A percentile compares a stretch with the other conserved stretches of the same genome.
Evolutionary conservation across 2,888 invertebrate genomes (phyloP).

Genomic region (Oeneis ivallda): DNA sequence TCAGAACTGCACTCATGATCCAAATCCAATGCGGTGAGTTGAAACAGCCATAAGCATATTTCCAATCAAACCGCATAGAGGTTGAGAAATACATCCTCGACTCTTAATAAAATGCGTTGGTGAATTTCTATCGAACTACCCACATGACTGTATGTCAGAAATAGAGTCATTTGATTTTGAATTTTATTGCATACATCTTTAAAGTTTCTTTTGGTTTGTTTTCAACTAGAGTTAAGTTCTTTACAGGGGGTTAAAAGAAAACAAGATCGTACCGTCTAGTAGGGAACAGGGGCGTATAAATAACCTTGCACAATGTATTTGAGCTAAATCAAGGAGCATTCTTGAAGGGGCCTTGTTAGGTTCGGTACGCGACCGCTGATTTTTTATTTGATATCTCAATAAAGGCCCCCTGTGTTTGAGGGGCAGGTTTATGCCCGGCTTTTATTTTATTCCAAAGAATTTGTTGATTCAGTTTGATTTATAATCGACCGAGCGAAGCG

Average conservation of each 20-base stretch:
- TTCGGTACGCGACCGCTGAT: constrained; percentile 72
- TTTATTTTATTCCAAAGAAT: constrained; percentile 53
- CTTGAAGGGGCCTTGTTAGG: constrained; percentile 75
- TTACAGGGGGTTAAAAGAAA: constrained; percentile 42
- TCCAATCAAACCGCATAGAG: constrained; percentile 73
- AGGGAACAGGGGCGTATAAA: constrained; percentile 72
- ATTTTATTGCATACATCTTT: rapidly evolving
- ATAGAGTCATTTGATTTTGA: constrained; percentile 23
- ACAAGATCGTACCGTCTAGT: constrained; percentile 60
- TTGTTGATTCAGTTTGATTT: constrained; percentile 65
- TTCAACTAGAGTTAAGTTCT: constrained; percentile 33
- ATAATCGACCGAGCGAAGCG: too few species aligned
- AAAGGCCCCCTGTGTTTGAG: constrained; percentile 63
- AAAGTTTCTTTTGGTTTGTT: constrained; percentile 40
- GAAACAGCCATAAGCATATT: constrained; percentile 71
- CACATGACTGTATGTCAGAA: constrained; percentile 35
- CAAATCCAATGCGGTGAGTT: constrained; percentile 63
- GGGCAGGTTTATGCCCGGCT: constrained; percentile 56
- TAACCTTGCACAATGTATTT: constrained; percentile 78
- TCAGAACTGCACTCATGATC: constrained; percentile 65
- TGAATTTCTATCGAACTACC: constrained; percentile 52
- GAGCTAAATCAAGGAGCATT: constrained; percentile 78
- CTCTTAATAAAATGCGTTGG: constrained; percentile 78
- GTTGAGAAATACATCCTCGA: constrained; percentile 64
- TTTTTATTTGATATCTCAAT: constrained; percentile 82